Evolutionary conservation across 2,113 vertebrate genomes (phyloP).

Genomic region (Todiramphus chloris): DNA sequence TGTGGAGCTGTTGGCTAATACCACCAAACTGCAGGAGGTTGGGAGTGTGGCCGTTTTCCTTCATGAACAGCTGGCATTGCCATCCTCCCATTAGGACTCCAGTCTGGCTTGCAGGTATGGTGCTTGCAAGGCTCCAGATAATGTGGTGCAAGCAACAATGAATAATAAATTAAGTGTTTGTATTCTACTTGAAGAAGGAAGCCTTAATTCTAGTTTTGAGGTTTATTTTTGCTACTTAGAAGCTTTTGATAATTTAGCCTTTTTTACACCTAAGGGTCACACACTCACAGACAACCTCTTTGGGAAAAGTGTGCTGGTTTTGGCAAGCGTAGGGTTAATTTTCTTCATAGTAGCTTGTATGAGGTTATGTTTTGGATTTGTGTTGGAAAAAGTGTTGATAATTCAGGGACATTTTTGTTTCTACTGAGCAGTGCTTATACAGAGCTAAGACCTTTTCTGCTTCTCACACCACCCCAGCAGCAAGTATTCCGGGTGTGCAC

Average conservation of each 20-base stretch:
- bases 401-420: neutral
- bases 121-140: neutral
- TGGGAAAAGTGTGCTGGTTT: neutral
- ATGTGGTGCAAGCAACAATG: fast-evolving
- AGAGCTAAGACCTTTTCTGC: neutral
- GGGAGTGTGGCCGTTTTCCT: neutral
- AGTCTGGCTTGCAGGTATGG: neutral
- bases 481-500: neutral
- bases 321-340: neutral
- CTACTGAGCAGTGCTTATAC: neutral
- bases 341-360: neutral
- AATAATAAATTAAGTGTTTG: neutral
- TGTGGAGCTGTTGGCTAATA: neutral
- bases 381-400: neutral
- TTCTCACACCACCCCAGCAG: neutral
- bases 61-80: neutral
- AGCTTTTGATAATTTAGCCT: neutral
- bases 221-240: neutral
- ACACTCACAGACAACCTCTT: neutral
- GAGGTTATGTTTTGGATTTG: neutral
- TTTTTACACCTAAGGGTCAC: neutral
- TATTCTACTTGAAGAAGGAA: neutral
- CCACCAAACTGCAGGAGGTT: neutral
- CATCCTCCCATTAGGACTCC: neutral
- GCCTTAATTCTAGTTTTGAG: neutral